Evolutionary conservation across 2,888 invertebrate genomes (phyloP).

Genomic region (Nomada flava): DNA sequence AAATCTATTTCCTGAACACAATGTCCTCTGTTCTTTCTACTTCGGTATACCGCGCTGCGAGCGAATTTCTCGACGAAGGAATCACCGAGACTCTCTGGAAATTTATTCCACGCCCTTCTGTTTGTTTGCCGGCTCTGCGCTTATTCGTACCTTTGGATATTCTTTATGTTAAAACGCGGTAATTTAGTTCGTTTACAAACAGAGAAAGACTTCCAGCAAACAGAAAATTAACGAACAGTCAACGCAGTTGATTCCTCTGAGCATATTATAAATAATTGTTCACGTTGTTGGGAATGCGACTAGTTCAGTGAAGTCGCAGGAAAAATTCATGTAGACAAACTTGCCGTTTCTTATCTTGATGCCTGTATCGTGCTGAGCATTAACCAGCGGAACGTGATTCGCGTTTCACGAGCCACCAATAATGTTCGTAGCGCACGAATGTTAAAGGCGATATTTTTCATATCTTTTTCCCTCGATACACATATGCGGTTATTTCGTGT

Average conservation of each 20-base stretch:
- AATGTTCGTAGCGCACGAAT: no score
- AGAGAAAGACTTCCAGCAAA: neutral
- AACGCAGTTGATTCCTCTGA: slow-evolving; percentile 17
- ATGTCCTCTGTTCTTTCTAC: neutral
- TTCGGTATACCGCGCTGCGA: neutral
- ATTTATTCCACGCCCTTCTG: neutral
- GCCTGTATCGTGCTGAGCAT: no score
- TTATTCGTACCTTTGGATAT: slow-evolving; percentile 26
- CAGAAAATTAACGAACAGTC: slow-evolving; percentile 39
- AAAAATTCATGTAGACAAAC: no score
- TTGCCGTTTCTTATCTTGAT: no score
- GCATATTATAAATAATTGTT: slow-evolving; percentile 2
- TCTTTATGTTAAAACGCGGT: slow-evolving; percentile 24
- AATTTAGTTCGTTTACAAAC: slow-evolving; percentile 26
- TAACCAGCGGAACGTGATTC: no score
- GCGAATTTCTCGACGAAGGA: slow-evolving; percentile 1
- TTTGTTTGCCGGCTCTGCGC: neutral
- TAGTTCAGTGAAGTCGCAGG: no score
- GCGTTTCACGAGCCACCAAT: no score
- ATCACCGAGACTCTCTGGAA: neutral
- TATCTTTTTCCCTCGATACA: no score
- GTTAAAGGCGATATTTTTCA: no score
- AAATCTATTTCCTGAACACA: slow-evolving; percentile 22
- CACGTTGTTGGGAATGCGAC: neutral
- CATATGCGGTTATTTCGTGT: no score